Base-by-base conservation (phyloP, 2,113 vertebrate genomes). In the Asarcornis scutulata region DNA sequence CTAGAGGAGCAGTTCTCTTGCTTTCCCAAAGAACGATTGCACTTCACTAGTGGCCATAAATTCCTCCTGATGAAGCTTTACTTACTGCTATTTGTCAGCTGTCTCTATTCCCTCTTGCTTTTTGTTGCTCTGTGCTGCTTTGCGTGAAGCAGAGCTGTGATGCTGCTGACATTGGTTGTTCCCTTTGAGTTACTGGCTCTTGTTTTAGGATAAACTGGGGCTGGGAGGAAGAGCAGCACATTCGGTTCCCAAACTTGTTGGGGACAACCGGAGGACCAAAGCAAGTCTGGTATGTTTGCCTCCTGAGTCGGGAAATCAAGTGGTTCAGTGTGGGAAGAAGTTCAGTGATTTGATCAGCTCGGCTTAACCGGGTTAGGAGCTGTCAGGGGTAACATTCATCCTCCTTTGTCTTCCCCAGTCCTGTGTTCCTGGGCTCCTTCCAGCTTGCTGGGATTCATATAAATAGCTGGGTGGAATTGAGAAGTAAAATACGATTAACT, bases 51-150 rank as follows among this genome's bases (percentile, higher is more conserved):
- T 2, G 11, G 23, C 67, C 44, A 2, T 32, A 38, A 52, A 59
- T 36, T 58, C 27, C 63, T 36, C 0, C 0, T 4, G 52, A 31
- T 53, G 63, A 34, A 40, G 27, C 40, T 67, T 36, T 64, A 11
- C 60, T 69, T 3, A 2, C n/a, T 15, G 50, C 55, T 50, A 0
- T 0, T 48, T n/a, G 48, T 34, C 8, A 31, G 4, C 25, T 9
- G 32, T 42, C 52, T 58, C 79, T 76, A 15, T 11, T 55, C n/a
- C 64, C 23, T 10, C 58, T 58, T 38, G 26, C 1, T 2, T 22
- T 18, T 48, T 22, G 8, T 60, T 44, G 16, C 42, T 36, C 26
- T 4, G 25, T 55, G 34, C 48, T 23, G 13, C 48, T 62, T 63
- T 8, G 0, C 1, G 0, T 9, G 55, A 26, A 67, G 40, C 85